These are phyloP conservation scores for Helobdella robusta DNA, from an alignment of 2,888 invertebrate genomes.

Conservation along the genomic window DNA sequence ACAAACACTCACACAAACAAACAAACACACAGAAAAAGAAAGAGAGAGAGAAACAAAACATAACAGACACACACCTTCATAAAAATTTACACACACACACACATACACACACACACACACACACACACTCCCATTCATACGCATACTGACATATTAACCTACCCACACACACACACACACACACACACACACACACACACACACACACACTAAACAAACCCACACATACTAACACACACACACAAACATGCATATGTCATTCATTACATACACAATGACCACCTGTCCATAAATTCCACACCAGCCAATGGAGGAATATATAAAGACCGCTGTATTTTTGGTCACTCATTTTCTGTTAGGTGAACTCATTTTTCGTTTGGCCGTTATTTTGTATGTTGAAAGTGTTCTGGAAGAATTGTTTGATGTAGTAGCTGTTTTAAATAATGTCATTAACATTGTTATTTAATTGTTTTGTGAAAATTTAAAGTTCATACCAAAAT, in stretches of 20 bases:
- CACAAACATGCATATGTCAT: background rate
- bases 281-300: too few species aligned
- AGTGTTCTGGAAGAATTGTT: too few species aligned
- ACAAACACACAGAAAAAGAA: background rate
- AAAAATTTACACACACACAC: slow-evolving; percentile 8
- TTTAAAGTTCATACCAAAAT: too few species aligned
- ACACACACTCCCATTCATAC: background rate
- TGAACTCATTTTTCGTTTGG: too few species aligned
- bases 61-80: background rate
- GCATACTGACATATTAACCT: background rate
- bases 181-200: slow-evolving; percentile 3
- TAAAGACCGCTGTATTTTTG: too few species aligned
- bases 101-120: background rate
- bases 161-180: background rate
- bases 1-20: background rate
- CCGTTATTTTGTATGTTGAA: too few species aligned
- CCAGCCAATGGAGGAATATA: too few species aligned
- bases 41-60: background rate
- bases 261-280: background rate
- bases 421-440: too few species aligned
- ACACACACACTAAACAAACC: background rate
- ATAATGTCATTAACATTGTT: too few species aligned
- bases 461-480: too few species aligned
- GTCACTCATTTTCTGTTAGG: too few species aligned
- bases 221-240: background rate